Conservation (phyloP, 2,113 vertebrate genomes). For the Salvelinus sp. region DNA sequence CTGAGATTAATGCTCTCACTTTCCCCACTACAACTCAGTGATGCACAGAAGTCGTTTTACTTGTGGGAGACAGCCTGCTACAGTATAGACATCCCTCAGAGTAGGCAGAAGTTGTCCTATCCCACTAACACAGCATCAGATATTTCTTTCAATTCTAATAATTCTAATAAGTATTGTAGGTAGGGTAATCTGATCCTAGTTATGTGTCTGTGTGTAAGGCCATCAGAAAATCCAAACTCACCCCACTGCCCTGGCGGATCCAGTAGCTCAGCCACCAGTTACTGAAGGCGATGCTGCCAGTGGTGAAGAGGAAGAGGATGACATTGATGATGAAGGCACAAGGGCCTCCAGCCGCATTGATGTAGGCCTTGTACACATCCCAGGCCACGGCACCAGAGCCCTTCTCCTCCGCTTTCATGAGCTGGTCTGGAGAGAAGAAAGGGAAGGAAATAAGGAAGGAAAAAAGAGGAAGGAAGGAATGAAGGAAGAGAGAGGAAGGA, state of each 20-base stretch:
- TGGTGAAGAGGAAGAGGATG: conserved; percentile 76
- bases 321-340: conserved; percentile 70
- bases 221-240: conserved; percentile 49
- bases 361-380: conserved; percentile 75
- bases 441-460: neutral
- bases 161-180: too few relatives aligned
- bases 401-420: conserved; percentile 80
- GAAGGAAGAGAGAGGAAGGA: neutral
- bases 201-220: too few relatives aligned
- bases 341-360: conserved; percentile 78
- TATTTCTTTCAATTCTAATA: too few relatives aligned
- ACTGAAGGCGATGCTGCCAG: conserved; percentile 77
- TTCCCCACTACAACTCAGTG: conserved; percentile 37
- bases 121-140: too few relatives aligned
- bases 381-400: conserved; percentile 73
- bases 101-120: too few relatives aligned
- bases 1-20: conserved; percentile 62
- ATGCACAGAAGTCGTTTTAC: conserved; percentile 45
- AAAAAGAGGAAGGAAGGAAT: too few relatives aligned
- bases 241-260: conserved; percentile 79
- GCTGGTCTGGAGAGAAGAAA: conserved; percentile 44
- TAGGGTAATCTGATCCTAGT: too few relatives aligned
- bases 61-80: conserved; percentile 16
- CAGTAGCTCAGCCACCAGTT: conserved; percentile 84
- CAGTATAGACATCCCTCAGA: too few relatives aligned